phyloP scores from a whole-genome alignment of 2,113 vertebrate species.

The Centropus unirufus region DNA sequence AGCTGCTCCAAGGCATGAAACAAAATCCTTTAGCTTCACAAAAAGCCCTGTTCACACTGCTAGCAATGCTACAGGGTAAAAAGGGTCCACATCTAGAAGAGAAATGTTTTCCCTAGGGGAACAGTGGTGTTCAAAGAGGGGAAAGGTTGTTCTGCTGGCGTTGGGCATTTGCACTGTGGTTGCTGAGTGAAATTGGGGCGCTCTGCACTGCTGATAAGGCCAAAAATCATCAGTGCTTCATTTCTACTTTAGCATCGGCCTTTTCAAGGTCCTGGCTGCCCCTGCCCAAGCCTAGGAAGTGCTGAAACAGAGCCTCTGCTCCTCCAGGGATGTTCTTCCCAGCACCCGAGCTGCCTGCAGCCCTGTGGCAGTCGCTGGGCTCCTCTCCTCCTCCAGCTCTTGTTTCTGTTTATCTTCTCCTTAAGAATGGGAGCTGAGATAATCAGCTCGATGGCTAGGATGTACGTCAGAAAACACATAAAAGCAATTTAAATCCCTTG shows the following conservation, averaged over 20 bases:
- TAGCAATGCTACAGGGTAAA: not conserved
- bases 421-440: not conserved
- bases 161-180: fast-evolving
- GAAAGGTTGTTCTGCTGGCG: not conserved
- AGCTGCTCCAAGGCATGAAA: not conserved
- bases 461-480: not conserved
- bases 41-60: fast-evolving
- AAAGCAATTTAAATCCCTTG: not conserved
- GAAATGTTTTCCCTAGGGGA: not conserved
- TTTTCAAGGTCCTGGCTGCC: not conserved
- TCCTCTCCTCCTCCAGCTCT: not conserved
- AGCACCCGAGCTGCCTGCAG: fast-evolving
- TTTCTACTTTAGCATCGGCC: not conserved
- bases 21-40: not conserved
- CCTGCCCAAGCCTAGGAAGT: not conserved
- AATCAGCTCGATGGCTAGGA: not conserved
- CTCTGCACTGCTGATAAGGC: not conserved
- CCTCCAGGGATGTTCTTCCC: not conserved
- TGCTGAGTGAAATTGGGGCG: not conserved
- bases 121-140: not conserved
- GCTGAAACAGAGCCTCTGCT: not conserved
- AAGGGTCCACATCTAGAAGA: not conserved
- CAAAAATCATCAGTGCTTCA: not conserved
- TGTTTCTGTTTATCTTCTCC: not conserved
- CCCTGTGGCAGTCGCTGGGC: not conserved